phyloP scores from a whole-genome alignment of 2,113 vertebrate genomes.

The Ascaphus truei region DNA sequence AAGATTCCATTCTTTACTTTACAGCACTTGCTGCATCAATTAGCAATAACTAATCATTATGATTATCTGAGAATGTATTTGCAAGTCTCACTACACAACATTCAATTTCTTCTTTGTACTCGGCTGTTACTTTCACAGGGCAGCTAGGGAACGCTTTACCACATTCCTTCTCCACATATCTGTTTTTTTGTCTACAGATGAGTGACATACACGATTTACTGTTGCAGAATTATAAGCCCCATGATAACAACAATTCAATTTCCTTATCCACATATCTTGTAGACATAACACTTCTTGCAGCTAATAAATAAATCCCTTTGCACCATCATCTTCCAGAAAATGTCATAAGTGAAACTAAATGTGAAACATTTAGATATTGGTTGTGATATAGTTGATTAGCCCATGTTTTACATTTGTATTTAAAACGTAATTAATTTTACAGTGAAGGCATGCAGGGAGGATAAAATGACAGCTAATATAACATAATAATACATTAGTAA shows the following conservation, averaged over 20 bases:
- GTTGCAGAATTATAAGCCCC: background rate
- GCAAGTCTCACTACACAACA: background rate
- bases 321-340: slow-evolving; percentile 16
- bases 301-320: slow-evolving; percentile 33
- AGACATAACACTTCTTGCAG: slow-evolving; percentile 8
- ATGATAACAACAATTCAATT: slow-evolving; percentile 28
- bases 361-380: slow-evolving; percentile 12
- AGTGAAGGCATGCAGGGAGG: background rate
- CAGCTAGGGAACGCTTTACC: background rate
- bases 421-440: background rate
- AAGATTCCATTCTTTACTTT: no score
- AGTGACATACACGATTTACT: slow-evolving; percentile 25
- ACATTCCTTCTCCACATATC: background rate
- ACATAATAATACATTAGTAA: no score
- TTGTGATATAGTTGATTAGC: background rate
- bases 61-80: background rate
- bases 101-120: slow-evolving; percentile 2
- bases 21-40: background rate
- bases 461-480: background rate
- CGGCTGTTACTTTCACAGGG: background rate
- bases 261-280: slow-evolving; percentile 28
- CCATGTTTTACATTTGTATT: slow-evolving; percentile 26
- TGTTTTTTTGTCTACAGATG: slow-evolving; percentile 12
- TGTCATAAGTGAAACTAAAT: slow-evolving; percentile 1
- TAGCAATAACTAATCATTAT: background rate